phyloP scores from a whole-genome alignment of 2,888 invertebrate species.

The Malthinus flaveolus region DNA sequence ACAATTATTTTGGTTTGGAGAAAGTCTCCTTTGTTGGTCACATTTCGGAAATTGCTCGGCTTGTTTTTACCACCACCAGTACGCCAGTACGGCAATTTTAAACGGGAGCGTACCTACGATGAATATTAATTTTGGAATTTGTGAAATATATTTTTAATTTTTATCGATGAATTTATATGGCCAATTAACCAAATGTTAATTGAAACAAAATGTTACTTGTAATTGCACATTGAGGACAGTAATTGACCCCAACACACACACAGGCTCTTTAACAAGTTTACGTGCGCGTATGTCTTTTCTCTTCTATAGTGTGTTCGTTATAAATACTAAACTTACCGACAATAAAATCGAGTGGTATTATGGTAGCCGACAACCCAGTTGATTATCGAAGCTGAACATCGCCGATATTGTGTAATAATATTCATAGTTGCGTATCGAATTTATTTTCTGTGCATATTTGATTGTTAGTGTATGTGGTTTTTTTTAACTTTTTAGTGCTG shows the following conservation, averaged over 20 bases:
- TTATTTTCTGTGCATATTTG: too few relatives aligned
- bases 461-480: too few relatives aligned
- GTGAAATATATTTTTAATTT: background rate
- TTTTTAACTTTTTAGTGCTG: too few relatives aligned
- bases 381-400: conserved; percentile 54
- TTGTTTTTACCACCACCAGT: too few relatives aligned
- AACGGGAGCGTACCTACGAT: too few relatives aligned
- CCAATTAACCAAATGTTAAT: conserved; percentile 5
- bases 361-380: conserved; percentile 54
- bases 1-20: too few relatives aligned
- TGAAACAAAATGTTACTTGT: conserved; percentile 2
- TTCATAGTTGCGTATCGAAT: conserved; percentile 31
- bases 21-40: too few relatives aligned
- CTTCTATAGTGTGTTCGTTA: background rate
- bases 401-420: conserved; percentile 40
- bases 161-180: background rate
- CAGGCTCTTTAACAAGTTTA: conserved; percentile 6
- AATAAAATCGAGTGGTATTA: conserved; percentile 6
- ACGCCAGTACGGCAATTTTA: too few relatives aligned
- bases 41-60: too few relatives aligned
- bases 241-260: conserved; percentile 6
- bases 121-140: background rate
- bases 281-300: conserved; percentile 2
- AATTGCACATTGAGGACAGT: conserved; percentile 4
- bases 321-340: background rate